Base-by-base conservation (phyloP, 2,888 invertebrate genomes). In the Gryllus longicercus region DNA sequence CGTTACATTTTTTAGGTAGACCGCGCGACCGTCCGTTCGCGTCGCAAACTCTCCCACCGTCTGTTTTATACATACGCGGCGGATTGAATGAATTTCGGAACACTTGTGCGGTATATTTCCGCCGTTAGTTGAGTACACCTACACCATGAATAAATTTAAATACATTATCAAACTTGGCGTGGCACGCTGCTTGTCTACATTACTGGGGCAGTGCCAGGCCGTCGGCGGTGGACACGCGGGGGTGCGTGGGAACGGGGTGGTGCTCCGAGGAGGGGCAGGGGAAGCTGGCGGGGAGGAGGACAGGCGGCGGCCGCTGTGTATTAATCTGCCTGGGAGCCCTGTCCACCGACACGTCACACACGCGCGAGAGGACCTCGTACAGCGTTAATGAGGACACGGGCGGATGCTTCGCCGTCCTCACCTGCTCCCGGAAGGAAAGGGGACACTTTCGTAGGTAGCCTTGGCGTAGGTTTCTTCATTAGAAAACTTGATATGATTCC, bases 51-150 rank as follows among this genome's bases (percentile, higher is more conserved):
- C 63, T n/a, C n/a, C n/a, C 14, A 63, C 16, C n/a, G 12, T n/a
- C n/a, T 63, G 63, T 63, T 63, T 63, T 63, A 63, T 63, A 14
- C 63, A 63, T 63, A n/a, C 16, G 63, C 63, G n/a, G 16, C 63
- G 63, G 63, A 18, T 63, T 63, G 63, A 63, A 63, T 63, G 63
- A 63, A 63, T 63, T 63, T 63, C 63, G 14, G 63, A 63, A 63
- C 63, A 63, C 63, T 63, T 63, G 63, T 63, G 63, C 63, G 63
- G 63, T 63, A n/a, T 63, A 63, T 63, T 63, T 63, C 63, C 63
- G 63, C 63, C 63, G 63, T 63, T 63, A 63, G 63, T 63, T 63
- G 63, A 63, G 63, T 63, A 63, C 63, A 63, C 63, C 63, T 63
- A 63, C 63, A 63, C 63, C 63, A 63, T 63, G 63, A 63, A 63